Conservation (phyloP, 2,888 invertebrate genomes). For the Brachyopa scutellaris region DNA sequence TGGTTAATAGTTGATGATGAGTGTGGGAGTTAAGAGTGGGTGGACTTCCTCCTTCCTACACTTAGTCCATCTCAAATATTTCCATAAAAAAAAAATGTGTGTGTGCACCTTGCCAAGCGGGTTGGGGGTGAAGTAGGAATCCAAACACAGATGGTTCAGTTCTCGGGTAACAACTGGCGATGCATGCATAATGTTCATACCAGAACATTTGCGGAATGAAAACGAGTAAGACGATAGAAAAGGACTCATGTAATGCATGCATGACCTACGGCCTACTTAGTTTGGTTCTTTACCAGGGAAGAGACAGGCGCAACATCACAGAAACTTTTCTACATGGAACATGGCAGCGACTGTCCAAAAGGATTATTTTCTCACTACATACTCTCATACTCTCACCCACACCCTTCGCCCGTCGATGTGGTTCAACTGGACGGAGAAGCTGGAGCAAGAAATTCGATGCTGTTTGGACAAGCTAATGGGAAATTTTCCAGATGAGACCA, state of each 20-base stretch:
- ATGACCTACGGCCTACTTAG: conserved; percentile 66
- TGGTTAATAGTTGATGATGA: conserved; percentile 3
- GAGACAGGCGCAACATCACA: neutral
- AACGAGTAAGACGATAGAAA: conserved; percentile 17
- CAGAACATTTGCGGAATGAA: conserved; percentile 41
- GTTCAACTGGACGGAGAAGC: neutral
- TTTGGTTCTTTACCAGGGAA: conserved; percentile 26
- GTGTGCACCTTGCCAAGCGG: no score
- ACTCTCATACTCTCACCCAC: neutral
- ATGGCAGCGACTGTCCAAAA: conserved; percentile 47
- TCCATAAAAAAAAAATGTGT: no score
- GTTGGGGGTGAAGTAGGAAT: no score
- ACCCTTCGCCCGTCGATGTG: conserved; percentile 11
- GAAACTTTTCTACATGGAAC: conserved; percentile 57
- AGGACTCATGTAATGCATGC: conserved; percentile 58
- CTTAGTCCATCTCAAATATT: neutral
- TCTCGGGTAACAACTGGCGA: conserved; percentile 55
- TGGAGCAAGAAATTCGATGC: conserved; percentile 58
- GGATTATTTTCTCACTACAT: conserved; percentile 38
- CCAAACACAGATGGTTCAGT: conserved; percentile 47
- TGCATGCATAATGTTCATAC: conserved; percentile 54
- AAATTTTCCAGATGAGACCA: conserved; percentile 74
- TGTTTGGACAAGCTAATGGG: conserved; percentile 80
- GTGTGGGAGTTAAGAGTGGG: neutral
- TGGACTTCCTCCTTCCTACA: no score